Conservation (phyloP, 2,888 invertebrate species). For the Digitonthophagus gazella region DNA sequence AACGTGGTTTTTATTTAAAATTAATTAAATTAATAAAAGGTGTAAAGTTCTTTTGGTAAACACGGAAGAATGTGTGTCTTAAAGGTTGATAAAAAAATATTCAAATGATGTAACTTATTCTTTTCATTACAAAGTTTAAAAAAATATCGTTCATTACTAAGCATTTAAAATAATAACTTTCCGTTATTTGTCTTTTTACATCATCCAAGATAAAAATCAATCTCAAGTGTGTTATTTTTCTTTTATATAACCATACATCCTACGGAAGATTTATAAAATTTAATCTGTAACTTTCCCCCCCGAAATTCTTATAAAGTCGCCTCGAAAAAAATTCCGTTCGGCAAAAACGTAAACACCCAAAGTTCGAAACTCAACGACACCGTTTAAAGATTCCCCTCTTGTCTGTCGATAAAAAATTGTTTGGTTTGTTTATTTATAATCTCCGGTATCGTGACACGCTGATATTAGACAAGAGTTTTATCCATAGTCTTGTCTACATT, state of each 20-base stretch:
- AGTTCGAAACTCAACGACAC: not conserved
- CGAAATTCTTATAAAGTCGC: no score
- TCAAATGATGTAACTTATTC: no score
- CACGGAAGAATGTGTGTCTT: not conserved
- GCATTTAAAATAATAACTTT: not conserved
- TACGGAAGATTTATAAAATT: not conserved
- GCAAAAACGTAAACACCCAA: not conserved
- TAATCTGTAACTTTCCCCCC: no score
- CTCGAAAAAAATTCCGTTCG: not conserved
- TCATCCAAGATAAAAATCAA: not conserved
- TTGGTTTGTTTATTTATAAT: not conserved
- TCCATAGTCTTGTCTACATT: no score
- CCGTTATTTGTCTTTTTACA: not conserved
- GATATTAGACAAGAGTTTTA: no score
- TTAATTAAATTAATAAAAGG: not conserved
- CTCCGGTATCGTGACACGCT: no score
- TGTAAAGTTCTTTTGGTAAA: not conserved
- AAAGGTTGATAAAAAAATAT: slow-evolving; percentile 2
- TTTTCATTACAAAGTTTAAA: no score
- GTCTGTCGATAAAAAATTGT: not conserved
- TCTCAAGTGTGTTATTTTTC: not conserved
- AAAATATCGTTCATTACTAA: no score
- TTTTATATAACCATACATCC: not conserved
- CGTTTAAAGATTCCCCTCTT: not conserved
- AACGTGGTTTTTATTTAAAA: no score